Percentiles rank a stretch among this genome's conserved stretches.
Evolutionary conservation across 2,888 invertebrate genomes (phyloP).

Genomic region (Urechis unicinctus): DNA sequence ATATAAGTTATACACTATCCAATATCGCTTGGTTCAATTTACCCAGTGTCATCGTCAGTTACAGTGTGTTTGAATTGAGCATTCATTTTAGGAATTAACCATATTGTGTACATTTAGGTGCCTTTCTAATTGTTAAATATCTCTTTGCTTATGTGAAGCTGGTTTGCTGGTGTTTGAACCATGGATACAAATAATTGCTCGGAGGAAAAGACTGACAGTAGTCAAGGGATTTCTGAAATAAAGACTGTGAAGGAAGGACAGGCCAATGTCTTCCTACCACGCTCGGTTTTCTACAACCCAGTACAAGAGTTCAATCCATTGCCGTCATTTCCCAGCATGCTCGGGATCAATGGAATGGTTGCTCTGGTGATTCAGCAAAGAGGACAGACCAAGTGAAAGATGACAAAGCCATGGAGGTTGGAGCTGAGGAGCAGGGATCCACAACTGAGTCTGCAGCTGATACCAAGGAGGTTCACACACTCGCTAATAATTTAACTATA

Average conservation of each 20-base stretch:
- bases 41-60: no score
- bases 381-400: not conserved
- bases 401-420: not conserved
- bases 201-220: no score
- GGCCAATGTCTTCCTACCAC: conserved; percentile 65
- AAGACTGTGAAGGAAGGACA: conserved; percentile 74
- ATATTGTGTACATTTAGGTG: no score
- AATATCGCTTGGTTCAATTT: no score
- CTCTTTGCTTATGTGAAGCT: no score
- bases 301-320: conserved; percentile 81
- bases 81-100: no score
- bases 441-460: not conserved
- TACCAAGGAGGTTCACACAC: not conserved
- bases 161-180: no score
- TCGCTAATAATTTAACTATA: not conserved
- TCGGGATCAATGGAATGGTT: conserved; percentile 15
- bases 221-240: no score
- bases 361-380: not conserved
- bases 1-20: no score
- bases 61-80: no score
- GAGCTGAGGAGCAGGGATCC: not conserved
- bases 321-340: conserved; percentile 52
- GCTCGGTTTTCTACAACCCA: conserved; percentile 89
- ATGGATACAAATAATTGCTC: no score
- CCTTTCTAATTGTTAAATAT: no score